Conservation (phyloP, 2,797 vertebrate species). For the Betta splendens region DNA sequence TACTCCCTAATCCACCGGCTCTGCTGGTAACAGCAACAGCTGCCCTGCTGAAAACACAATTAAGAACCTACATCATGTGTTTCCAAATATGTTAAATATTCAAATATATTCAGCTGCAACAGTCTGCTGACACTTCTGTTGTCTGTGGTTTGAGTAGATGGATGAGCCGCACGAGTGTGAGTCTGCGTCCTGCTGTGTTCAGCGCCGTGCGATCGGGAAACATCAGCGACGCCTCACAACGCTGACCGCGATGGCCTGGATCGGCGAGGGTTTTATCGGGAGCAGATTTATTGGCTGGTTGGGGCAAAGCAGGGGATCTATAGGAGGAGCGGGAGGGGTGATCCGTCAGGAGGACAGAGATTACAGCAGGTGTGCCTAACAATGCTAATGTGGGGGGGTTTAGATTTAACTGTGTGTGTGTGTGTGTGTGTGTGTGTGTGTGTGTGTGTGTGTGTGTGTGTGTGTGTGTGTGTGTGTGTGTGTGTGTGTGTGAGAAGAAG, state of each 20-base stretch:
- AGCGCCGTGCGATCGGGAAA: constrained; percentile 46
- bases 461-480: constrained; percentile 1
- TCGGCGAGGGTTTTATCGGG: constrained; percentile 54
- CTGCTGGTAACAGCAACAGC: neutral
- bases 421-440: constrained; percentile 13
- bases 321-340: constrained; percentile 60
- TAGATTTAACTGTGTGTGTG: too few species aligned
- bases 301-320: constrained; percentile 60
- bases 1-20: constrained; percentile 5
- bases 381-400: constrained; percentile 74
- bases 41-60: constrained; percentile 4
- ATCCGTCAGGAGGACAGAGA: constrained; percentile 74
- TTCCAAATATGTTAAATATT: constrained; percentile 24
- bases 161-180: constrained; percentile 14
- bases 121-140: neutral
- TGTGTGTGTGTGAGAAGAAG: constrained; percentile 13
- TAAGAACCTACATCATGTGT: neutral
- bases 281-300: constrained; percentile 71
- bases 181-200: constrained; percentile 31
- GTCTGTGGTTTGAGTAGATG: constrained; percentile 15
- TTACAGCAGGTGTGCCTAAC: constrained; percentile 74
- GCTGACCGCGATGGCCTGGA: constrained; percentile 11
- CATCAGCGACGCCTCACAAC: constrained; percentile 49
- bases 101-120: constrained; percentile 27
- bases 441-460: constrained; percentile 15